These are phyloP conservation scores for Dermochelys coriacea DNA, from an alignment of 2,797 vertebrate genomes.

Conservation along the genomic window DNA sequence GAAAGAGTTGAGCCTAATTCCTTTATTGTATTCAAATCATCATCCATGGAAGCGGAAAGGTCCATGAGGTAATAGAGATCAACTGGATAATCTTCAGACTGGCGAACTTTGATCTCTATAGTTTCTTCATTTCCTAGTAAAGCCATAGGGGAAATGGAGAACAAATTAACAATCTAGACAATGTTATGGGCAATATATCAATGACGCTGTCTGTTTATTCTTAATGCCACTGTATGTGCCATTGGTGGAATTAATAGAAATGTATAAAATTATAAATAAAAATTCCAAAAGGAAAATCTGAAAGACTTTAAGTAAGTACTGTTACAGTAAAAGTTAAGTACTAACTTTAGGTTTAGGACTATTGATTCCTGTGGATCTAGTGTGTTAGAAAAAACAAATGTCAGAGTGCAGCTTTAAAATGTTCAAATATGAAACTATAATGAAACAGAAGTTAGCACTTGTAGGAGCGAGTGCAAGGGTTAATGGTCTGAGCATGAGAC, in stretches of 20 bases:
- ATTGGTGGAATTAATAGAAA: neutral
- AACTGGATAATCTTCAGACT: slow-evolving; percentile 95
- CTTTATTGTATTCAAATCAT: slow-evolving; percentile 93
- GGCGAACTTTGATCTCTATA: slow-evolving; percentile 92
- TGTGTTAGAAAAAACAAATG: slow-evolving; percentile 24
- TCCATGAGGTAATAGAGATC: slow-evolving; percentile 99
- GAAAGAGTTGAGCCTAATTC: slow-evolving; percentile 92
- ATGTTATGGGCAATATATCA: neutral
- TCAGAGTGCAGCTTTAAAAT: slow-evolving; percentile 37
- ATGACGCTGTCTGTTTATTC: neutral
- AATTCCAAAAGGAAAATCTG: neutral
- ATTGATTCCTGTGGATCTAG: slow-evolving; percentile 23
- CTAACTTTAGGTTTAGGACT: slow-evolving; percentile 47
- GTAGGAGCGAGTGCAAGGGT: neutral
- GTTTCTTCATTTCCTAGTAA: slow-evolving; percentile 87
- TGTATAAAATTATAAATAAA: slow-evolving; percentile 2
- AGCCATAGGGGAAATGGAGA: neutral
- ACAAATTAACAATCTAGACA: slow-evolving; percentile 24
- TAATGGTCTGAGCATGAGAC: neutral
- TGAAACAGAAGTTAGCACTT: neutral
- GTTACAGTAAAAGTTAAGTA: slow-evolving; percentile 38
- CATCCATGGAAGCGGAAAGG: slow-evolving; percentile 95
- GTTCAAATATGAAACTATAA: too few species aligned
- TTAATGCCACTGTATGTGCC: neutral
- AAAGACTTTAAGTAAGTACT: slow-evolving; percentile 25